These are phyloP conservation scores for Polyommatus iphigenia DNA, from an alignment of 2,888 invertebrate genomes.

Conservation along the genomic window DNA sequence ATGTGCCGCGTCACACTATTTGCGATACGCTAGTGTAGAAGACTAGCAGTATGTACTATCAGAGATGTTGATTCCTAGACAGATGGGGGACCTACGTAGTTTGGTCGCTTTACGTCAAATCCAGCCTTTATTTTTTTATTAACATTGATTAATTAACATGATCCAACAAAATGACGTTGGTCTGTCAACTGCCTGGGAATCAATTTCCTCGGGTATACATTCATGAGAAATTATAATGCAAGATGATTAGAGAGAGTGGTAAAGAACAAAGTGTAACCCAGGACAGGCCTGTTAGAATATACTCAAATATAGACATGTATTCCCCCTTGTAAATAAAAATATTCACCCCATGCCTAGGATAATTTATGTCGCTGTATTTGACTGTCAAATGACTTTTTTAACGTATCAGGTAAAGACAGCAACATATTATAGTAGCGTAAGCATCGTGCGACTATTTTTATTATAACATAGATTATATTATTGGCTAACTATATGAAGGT, in stretches of 20 bases:
- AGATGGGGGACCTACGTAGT: no score
- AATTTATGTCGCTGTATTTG: neutral
- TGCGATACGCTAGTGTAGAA: neutral
- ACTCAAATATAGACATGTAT: neutral
- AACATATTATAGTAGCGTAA: neutral
- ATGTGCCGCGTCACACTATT: no score
- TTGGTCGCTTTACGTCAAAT: no score
- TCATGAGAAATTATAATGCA: neutral
- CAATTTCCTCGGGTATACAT: no score
- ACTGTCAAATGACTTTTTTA: neutral
- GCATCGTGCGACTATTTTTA: neutral
- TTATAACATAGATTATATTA: neutral
- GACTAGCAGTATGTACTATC: neutral
- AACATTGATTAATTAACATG: no score
- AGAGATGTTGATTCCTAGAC: no score
- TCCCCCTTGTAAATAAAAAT: neutral
- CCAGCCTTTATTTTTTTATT: no score
- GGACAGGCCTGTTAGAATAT: neutral
- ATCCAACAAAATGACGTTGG: no score
- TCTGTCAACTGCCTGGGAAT: no score
- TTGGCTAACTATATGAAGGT: slow-evolving; percentile 24
- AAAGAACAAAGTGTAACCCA: neutral
- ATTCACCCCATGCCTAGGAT: neutral
- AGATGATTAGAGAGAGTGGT: neutral
- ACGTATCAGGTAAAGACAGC: neutral